Evolutionary conservation across 2,888 invertebrate genomes (phyloP).

Genomic region (Idaea dimidiata): DNA sequence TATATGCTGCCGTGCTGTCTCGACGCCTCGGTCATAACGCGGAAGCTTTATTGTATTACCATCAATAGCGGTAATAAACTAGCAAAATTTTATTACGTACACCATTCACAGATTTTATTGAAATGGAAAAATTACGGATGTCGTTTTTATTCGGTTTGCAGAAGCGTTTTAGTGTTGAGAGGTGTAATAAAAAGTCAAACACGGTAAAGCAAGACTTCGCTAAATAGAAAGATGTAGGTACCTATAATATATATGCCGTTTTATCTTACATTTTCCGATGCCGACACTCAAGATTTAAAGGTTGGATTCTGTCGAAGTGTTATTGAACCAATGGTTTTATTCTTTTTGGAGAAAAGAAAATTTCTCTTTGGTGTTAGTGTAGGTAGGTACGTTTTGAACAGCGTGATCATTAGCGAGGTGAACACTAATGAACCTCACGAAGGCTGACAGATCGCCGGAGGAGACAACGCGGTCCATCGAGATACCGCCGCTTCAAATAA

Average conservation of each 20-base stretch:
- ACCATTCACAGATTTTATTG: background rate
- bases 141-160: background rate
- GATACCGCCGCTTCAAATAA: conserved; percentile 41
- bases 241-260: background rate
- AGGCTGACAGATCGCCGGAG: conserved; percentile 48
- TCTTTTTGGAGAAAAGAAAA: conserved; percentile 34
- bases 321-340: conserved; percentile 31
- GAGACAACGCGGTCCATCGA: conserved; percentile 44
- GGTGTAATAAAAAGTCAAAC: conserved; percentile 1
- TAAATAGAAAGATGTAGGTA: background rate
- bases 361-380: conserved; percentile 34
- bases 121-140: background rate
- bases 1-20: conserved; percentile 18
- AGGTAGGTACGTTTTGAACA: conserved; percentile 29
- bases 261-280: conserved; percentile 11
- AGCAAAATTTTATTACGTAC: background rate
- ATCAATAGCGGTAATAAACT: conserved; percentile 14
- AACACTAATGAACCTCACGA: conserved; percentile 72
- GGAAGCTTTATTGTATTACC: conserved; percentile 46
- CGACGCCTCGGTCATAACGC: conserved; percentile 22
- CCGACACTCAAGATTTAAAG: conserved; percentile 13
- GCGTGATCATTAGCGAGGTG: conserved; percentile 66
- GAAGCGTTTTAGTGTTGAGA: background rate
- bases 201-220: background rate
- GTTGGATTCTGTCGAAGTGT: conserved; percentile 14